Evolutionary conservation across 2,113 vertebrate species (phyloP).

Genomic region (Atlantisia rogersi): DNA sequence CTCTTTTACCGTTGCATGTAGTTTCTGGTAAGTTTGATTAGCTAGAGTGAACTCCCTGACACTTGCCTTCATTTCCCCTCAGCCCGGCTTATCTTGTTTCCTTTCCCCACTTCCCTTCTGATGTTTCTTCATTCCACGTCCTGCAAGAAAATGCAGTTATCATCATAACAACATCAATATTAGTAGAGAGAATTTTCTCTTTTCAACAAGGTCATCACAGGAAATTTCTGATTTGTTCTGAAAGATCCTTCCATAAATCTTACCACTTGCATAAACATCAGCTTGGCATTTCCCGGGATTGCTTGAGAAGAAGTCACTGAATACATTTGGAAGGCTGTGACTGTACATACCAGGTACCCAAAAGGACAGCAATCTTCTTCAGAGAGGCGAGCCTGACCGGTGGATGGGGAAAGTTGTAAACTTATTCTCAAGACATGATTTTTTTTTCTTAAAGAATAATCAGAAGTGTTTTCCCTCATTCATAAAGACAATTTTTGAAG

Average conservation of each 20-base stretch:
- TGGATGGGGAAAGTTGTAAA: background rate
- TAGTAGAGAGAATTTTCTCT: background rate
- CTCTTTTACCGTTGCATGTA: background rate
- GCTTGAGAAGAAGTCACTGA: background rate
- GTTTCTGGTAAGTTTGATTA: background rate
- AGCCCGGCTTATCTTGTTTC: background rate
- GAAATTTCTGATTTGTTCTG: conserved; percentile 35
- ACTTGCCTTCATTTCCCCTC: background rate
- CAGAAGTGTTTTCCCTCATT: background rate
- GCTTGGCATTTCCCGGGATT: background rate
- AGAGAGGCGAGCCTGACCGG: background rate
- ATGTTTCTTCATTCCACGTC: background rate
- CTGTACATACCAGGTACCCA: background rate
- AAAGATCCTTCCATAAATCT: background rate
- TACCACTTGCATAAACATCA: background rate
- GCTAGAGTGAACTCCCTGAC: background rate
- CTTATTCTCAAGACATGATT: background rate
- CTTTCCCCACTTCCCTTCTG: background rate
- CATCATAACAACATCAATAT: background rate
- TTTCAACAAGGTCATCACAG: background rate
- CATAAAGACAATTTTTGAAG: background rate
- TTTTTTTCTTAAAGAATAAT: background rate
- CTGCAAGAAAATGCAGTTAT: conserved; percentile 3
- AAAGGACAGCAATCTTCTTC: background rate
- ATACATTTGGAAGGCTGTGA: background rate